Conservation (phyloP, 1,140 invertebrate species). For the Capitella teleta region DNA sequence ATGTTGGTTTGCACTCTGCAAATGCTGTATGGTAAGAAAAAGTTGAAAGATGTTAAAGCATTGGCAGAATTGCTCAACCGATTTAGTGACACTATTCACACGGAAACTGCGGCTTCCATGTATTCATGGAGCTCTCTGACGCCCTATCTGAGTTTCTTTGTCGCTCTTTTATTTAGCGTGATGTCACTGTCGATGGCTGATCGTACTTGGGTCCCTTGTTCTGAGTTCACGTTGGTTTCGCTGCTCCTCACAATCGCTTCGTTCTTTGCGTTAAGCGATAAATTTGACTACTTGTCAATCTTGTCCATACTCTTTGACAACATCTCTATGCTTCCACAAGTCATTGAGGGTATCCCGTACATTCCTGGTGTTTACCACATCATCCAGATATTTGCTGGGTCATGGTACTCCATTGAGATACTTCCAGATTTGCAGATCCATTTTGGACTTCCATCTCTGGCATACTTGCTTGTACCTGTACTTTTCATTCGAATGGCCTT, state of each 20-base stretch:
- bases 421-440: constrained; percentile 5
- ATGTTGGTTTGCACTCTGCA: constrained; percentile 66
- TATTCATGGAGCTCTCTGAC: constrained; percentile 9
- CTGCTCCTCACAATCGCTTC: constrained; percentile 5
- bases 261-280: constrained; percentile 11
- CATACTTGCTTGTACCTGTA: constrained; percentile 5
- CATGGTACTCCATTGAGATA: constrained; percentile 5
- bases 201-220: constrained; percentile 9
- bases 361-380: constrained; percentile 8
- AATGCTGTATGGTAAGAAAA: constrained; percentile 48
- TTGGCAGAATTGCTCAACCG: constrained; percentile 10
- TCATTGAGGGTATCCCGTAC: constrained; percentile 1
- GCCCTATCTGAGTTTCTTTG: constrained; percentile 9
- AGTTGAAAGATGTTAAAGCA: constrained; percentile 1
- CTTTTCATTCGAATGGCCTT: constrained; percentile 12
- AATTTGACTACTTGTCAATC: constrained; percentile 8
- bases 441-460: constrained; percentile 9
- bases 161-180: constrained; percentile 1
- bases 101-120: constrained; percentile 10
- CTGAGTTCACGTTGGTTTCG: constrained; percentile 5
- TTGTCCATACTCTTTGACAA: constrained; percentile 2
- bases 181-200: constrained; percentile 10
- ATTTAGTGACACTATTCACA: constrained; percentile 7
- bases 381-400: neutral
- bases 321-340: neutral